Evolutionary conservation across 2,888 invertebrate genomes (phyloP), one percentile per base, ranked within the genome.

Genomic region (Hydraecia micacea): DNA sequence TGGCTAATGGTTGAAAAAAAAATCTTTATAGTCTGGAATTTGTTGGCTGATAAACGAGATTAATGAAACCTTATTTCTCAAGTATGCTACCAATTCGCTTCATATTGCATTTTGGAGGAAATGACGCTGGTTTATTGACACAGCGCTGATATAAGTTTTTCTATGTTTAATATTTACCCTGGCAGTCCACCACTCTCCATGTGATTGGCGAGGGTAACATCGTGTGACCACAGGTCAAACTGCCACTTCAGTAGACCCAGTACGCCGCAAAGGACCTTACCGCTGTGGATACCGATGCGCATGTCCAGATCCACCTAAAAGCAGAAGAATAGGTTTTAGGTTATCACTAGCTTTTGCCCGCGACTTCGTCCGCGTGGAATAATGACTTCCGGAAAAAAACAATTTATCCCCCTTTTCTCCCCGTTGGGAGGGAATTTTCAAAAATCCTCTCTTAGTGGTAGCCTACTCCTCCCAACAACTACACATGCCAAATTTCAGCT

Each of bases 261-360:
- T 39, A 99, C 99, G 1, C 99, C 99, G 93, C 99, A 99, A 90
- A 99, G 98, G 76, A 99, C 99, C 11, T 98, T 98, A 28, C 99
- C 99, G 86, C 99, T 99, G 97, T 99, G 99, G 84, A 99, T 99
- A 74, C 99, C 99, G 89, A 99, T 99, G 87, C 99, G 97, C 99
- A 99, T 99, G 95, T 99, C 98, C 87, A 99, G 97, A 93, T 99
- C 99, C 88, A 99, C 99, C 98, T 99, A 96, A 39, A 94, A 9
- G 67, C 0, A 28, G 4, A 32, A 21, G 1, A 18, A 49, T 6
- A 55, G 25, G n/a, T 55, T n/a, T 55, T 55, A 55, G 25, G 5
- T 58, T n/a, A 58, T 11, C 13, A n/a, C n/a, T n/a, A n/a, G n/a
- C n/a, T n/a, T n/a, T n/a, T n/a, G n/a, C n/a, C n/a, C n/a, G n/a